Conservation (phyloP, 1,140 invertebrate species). For the Zaprionus ghesquierei region DNA sequence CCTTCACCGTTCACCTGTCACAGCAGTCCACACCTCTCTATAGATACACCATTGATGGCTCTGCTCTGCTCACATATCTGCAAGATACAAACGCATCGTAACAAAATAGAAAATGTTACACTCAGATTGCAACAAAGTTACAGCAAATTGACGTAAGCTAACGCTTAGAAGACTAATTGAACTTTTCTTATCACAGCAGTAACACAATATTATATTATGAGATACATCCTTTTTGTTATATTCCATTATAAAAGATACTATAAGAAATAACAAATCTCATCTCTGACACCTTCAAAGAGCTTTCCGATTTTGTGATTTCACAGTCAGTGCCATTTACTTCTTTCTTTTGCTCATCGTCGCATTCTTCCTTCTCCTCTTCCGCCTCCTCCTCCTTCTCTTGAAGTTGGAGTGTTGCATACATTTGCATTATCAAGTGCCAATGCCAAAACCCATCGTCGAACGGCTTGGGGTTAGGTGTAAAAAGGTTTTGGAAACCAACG, state of each 20-base stretch:
- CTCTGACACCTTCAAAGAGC: background rate
- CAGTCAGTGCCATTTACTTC: background rate
- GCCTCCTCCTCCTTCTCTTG: background rate
- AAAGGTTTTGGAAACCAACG: slow-evolving; percentile 1
- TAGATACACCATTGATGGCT: background rate
- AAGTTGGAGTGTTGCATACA: slow-evolving; percentile 18
- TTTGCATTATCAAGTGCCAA: slow-evolving; percentile 28
- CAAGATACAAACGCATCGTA: background rate
- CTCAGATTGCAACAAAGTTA: slow-evolving; percentile 12
- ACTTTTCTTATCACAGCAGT: background rate
- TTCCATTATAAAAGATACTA: background rate
- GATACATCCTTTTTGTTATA: background rate
- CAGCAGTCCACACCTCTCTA: background rate
- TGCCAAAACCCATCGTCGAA: slow-evolving; percentile 6
- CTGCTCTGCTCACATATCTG: background rate
- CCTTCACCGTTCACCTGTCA: background rate
- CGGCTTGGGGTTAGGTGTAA: slow-evolving; percentile 21
- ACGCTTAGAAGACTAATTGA: slow-evolving; percentile 2
- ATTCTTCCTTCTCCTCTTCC: background rate
- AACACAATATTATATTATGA: background rate
- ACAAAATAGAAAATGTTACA: too few species aligned
- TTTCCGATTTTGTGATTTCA: background rate
- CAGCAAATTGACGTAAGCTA: background rate
- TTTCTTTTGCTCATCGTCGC: background rate
- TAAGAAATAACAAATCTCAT: background rate